Base-by-base conservation (phyloP, 2,888 invertebrate species). In the Sphaeridia pumilis region DNA sequence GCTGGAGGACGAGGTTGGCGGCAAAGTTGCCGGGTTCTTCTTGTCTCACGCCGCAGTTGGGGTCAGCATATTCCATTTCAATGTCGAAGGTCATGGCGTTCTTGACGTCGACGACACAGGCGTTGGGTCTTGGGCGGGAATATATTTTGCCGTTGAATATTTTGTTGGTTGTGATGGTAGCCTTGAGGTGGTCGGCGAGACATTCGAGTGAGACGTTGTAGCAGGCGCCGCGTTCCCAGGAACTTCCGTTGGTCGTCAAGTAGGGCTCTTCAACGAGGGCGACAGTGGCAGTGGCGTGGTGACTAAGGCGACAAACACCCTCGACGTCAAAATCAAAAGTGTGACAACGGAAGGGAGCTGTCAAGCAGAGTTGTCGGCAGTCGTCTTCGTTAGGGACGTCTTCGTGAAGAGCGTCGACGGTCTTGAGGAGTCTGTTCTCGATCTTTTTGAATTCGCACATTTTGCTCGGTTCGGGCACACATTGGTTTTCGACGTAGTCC, bases 91-190 rank as follows among this genome's bases (percentile, higher is more conserved):
- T 69, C 45, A 71, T 65, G 51, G 67, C 66, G 58, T 70, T 70
- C 27, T 65, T 64, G 28, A 74, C 70, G 57, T 73, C 72, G 7
- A 67, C 66, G 24, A 72, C 70, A 55, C 74, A 74, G 2, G 71
- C 69, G 57, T 70, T 72, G 34, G 74, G 73, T n/a, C 70, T 63
- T 36, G 67, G 68, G 52, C 71, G 70, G 43, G 71, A 70, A 65
- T 74, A 74, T 14, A 74, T 69, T 60, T 73, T 73, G 7, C 73
- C 74, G 63, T 70, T 71, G 66, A 74, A 74, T 27, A 72, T 61
- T 58, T 70, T 68, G 58, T 71, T 71, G 28, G 73, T 72, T 28
- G 67, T 63, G 20, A 74, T 68, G 14, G 66, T 67, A 12, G 73
- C 73, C 20, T 70, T 63, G 71, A 74, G 71, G 55, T 72, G 70